Percentiles rank a stretch among this genome's conserved stretches.
These are phyloP conservation scores for Lasius platythorax DNA, from an alignment of 2,888 invertebrate genomes.

Conservation along the genomic window DNA sequence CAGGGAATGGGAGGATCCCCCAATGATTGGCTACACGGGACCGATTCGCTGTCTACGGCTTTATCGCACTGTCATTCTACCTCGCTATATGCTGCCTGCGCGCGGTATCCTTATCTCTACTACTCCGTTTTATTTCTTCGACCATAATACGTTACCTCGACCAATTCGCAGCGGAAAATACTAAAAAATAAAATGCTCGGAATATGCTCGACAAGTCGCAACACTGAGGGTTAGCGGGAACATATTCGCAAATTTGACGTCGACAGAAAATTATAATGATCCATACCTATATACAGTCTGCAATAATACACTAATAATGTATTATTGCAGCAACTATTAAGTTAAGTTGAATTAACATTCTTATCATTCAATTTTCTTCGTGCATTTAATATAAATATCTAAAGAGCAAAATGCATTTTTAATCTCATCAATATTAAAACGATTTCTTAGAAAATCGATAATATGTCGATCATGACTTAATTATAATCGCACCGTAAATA, in stretches of 20 bases:
- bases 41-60: constrained; percentile 73
- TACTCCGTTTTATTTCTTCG: constrained; percentile 60
- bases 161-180: background rate
- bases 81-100: constrained; percentile 39
- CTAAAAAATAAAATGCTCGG: background rate
- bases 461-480: background rate
- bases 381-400: background rate
- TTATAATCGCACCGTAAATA: constrained; percentile 18
- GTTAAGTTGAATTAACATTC: background rate
- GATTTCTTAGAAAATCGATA: background rate
- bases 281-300: background rate
- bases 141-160: background rate
- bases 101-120: constrained; percentile 58
- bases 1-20: constrained; percentile 82
- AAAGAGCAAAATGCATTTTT: background rate
- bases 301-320: background rate
- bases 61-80: constrained; percentile 70
- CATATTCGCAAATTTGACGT: background rate
- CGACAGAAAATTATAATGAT: background rate
- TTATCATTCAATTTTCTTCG: background rate
- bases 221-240: background rate
- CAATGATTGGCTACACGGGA: constrained; percentile 82
- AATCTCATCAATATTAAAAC: background rate
- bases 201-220: constrained; percentile 1
- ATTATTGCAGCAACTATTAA: background rate